Percentiles rank a stretch among this genome's conserved stretches.
These are phyloP conservation scores for Spilosoma lubricipeda DNA, from an alignment of 2,888 invertebrate genomes.

Conservation along the genomic window DNA sequence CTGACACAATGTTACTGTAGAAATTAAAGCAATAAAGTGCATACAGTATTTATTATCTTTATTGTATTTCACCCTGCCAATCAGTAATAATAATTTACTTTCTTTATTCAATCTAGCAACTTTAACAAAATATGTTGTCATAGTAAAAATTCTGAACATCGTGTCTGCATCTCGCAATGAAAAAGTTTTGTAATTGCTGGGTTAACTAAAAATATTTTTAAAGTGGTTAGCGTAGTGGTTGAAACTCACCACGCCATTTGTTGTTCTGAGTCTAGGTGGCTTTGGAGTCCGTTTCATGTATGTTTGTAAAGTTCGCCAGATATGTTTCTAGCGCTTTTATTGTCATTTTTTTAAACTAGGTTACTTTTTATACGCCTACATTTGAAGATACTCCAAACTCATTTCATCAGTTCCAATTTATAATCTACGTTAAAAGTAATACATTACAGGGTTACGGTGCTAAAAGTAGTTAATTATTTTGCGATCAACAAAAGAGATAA, in stretches of 20 bases:
- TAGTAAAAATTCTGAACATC: background rate
- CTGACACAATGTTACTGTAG: constrained; percentile 4
- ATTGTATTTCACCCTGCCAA: background rate
- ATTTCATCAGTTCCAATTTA: background rate
- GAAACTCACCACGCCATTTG: too few species aligned
- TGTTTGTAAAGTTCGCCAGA: too few species aligned
- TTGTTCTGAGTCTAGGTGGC: too few species aligned
- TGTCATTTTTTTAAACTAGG: too few species aligned
- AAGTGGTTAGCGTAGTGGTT: background rate
- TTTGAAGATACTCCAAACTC: background rate
- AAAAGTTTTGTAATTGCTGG: background rate
- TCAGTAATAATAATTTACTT: background rate
- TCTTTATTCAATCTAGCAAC: background rate
- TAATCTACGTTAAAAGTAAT: too few species aligned
- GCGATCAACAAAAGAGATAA: too few species aligned
- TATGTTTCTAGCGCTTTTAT: too few species aligned
- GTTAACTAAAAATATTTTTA: background rate
- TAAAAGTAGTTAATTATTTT: too few species aligned
- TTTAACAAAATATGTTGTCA: background rate
- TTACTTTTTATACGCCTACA: too few species aligned
- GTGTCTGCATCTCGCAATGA: background rate
- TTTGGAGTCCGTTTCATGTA: too few species aligned
- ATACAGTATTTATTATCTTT: background rate
- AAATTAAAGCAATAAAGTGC: constrained; percentile 11
- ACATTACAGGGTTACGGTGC: too few species aligned